Conservation (phyloP, 2,113 vertebrate species). For the Cranoglanis bouderius region DNA sequence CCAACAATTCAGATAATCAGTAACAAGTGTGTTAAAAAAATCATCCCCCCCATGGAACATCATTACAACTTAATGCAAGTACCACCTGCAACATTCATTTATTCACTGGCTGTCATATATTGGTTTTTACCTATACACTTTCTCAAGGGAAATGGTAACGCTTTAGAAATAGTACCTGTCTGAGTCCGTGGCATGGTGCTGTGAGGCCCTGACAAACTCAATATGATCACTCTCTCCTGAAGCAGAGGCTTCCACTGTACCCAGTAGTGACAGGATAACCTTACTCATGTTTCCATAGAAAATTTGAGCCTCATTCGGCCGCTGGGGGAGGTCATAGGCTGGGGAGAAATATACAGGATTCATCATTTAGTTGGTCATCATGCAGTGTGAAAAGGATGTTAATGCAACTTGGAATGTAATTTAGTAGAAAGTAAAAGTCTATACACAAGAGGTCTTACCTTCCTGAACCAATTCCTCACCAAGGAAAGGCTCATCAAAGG, state of each 20-base stretch:
- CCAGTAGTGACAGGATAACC: conserved; percentile 79
- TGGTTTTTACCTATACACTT: not conserved
- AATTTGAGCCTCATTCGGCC: conserved; percentile 80
- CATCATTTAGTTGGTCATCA: not conserved
- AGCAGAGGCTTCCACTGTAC: conserved; percentile 61
- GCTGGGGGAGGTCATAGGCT: conserved; percentile 85
- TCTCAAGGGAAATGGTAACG: not conserved
- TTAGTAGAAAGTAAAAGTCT: not conserved
- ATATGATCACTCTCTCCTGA: conserved; percentile 55
- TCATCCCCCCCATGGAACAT: not conserved
- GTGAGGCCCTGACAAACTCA: conserved; percentile 60
- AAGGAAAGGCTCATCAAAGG: conserved; percentile 85
- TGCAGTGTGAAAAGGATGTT: not conserved
- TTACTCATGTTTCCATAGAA: conserved; percentile 88
- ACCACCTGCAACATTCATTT: not conserved
- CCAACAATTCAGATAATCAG: conserved; percentile 89
- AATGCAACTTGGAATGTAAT: not conserved
- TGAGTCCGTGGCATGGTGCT: conserved; percentile 46
- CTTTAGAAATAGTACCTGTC: conserved; percentile 73
- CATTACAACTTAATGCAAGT: not conserved
- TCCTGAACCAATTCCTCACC: conserved; percentile 84
- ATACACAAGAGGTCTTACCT: conserved; percentile 22
- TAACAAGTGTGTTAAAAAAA: not conserved
- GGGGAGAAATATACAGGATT: not conserved
- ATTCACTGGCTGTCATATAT: not conserved